Conservation (phyloP, 2,888 invertebrate species). For the Napeogenes sylphis region DNA sequence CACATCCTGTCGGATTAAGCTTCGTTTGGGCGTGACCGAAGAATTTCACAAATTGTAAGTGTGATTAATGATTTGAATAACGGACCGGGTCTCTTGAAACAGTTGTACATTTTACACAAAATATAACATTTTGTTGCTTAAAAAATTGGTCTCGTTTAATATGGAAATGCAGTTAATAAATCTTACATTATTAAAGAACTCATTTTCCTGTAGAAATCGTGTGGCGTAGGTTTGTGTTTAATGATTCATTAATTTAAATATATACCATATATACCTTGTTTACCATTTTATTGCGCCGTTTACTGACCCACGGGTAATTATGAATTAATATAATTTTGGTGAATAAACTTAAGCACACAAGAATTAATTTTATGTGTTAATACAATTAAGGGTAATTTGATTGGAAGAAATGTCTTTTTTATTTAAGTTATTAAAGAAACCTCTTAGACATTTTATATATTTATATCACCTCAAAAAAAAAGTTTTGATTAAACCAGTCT, state of each 20-base stretch:
- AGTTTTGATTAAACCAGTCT: background rate
- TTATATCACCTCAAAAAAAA: too few relatives aligned
- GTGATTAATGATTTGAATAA: constrained; percentile 3
- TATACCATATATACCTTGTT: constrained; percentile 33
- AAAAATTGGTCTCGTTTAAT: background rate
- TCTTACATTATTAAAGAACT: constrained; percentile 7
- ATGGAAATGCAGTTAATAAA: background rate
- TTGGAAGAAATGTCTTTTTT: too few relatives aligned
- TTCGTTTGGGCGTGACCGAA: constrained; percentile 1
- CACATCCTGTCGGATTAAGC: constrained; percentile 13
- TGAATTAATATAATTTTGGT: constrained; percentile 11
- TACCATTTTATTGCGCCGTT: constrained; percentile 35
- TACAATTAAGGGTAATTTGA: background rate
- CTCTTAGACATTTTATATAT: too few relatives aligned
- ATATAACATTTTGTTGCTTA: background rate
- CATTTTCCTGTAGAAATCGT: constrained; percentile 26
- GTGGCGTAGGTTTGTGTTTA: constrained; percentile 20
- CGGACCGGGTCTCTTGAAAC: background rate
- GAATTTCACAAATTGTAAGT: constrained; percentile 7
- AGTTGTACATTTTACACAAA: background rate
- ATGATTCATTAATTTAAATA: constrained; percentile 34
- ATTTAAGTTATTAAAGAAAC: too few relatives aligned
- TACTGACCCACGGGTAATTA: constrained; percentile 22
- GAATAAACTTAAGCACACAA: background rate
- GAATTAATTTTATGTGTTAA: constrained; percentile 1